phyloP scores from a whole-genome alignment of 2,113 vertebrate species.

The Istiophorus platypterus region DNA sequence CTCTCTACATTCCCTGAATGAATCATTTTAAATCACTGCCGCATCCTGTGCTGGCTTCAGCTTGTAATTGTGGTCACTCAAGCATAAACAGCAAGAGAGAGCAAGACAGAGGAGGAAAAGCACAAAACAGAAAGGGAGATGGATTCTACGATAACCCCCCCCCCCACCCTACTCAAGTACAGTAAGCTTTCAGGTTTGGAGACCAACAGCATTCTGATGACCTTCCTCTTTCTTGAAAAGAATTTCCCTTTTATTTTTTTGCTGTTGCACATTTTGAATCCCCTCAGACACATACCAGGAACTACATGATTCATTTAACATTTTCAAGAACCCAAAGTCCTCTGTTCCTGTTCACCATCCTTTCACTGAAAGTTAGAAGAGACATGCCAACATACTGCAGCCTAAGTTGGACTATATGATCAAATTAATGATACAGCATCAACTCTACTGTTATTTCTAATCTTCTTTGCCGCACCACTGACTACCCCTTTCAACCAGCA shows the following conservation, averaged over 20 bases:
- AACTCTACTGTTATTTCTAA: slow-evolving; percentile 55
- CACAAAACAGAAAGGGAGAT: slow-evolving; percentile 34
- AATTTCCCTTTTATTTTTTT: not conserved
- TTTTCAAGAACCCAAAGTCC: not conserved
- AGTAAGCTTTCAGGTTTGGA: slow-evolving; percentile 45
- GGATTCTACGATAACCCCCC: slow-evolving; percentile 67
- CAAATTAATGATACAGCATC: slow-evolving; percentile 57
- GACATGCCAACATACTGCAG: not conserved
- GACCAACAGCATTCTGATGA: not conserved
- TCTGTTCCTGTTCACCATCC: slow-evolving; percentile 12
- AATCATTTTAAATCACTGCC: slow-evolving; percentile 79
- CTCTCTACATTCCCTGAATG: slow-evolving; percentile 73
- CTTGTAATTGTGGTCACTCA: slow-evolving; percentile 81
- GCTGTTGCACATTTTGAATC: not conserved
- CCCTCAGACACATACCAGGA: slow-evolving; percentile 32
- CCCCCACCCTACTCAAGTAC: slow-evolving; percentile 59
- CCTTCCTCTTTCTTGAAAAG: not conserved
- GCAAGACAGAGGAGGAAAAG: slow-evolving; percentile 27
- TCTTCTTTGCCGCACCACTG: slow-evolving; percentile 58
- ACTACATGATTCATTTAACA: not conserved
- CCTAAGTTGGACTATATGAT: slow-evolving; percentile 46
- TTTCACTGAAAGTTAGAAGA: slow-evolving; percentile 34
- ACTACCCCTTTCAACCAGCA: slow-evolving; percentile 39
- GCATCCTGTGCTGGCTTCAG: slow-evolving; percentile 81
- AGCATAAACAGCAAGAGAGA: slow-evolving; percentile 69